phyloP scores from a whole-genome alignment of 2,113 vertebrate genomes.

The Xenopus borealis region DNA sequence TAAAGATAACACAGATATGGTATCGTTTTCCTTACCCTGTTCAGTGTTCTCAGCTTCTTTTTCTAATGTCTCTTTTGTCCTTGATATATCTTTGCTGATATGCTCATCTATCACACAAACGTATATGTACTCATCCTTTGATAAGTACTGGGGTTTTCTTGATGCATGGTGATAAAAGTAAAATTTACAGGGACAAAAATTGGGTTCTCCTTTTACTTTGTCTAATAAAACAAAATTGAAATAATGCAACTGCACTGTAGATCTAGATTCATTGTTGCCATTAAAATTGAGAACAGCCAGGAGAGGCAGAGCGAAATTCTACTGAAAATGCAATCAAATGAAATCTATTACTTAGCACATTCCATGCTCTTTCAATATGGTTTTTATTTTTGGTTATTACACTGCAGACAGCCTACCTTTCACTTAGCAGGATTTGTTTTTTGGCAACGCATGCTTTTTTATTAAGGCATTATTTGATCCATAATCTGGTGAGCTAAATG shows the following conservation, averaged over 20 bases:
- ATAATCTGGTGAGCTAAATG: not conserved
- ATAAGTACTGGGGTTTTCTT: not conserved
- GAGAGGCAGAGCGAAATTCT: conserved; percentile 12
- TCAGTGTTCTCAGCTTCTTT: not conserved
- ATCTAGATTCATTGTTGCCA: conserved; percentile 20
- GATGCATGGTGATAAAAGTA: not conserved
- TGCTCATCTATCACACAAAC: not conserved
- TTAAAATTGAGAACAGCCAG: not conserved
- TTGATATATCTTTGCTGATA: conserved; percentile 1
- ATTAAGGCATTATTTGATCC: not conserved
- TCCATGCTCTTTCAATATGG: not conserved
- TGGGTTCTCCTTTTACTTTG: no score
- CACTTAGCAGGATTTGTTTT: not conserved
- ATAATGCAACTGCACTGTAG: conserved; percentile 2
- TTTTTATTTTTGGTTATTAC: conserved; percentile 13
- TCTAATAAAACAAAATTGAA: not conserved
- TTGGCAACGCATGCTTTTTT: not conserved
- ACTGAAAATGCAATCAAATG: not conserved
- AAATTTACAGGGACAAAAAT: not conserved
- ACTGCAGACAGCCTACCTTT: not conserved
- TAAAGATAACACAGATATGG: not conserved
- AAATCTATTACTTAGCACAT: conserved; percentile 11
- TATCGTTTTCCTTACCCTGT: not conserved
- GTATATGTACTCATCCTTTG: not conserved
- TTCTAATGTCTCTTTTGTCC: not conserved